Conservation (phyloP, 2,113 vertebrate genomes). For the Raja brachyura region DNA sequence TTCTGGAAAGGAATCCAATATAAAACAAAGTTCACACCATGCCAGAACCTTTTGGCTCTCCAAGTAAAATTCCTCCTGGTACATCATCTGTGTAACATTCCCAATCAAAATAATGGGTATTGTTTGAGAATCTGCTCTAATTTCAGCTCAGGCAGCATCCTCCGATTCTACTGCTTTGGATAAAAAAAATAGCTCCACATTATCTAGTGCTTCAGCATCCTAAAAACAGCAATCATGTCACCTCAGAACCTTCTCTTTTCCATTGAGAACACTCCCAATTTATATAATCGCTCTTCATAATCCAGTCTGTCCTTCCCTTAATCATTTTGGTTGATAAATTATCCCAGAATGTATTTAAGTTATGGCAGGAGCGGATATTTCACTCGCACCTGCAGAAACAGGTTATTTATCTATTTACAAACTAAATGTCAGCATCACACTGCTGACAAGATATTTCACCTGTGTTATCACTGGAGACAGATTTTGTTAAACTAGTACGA, state of each 20-base stretch:
- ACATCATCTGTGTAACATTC: too few species aligned
- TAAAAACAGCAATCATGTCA: neutral
- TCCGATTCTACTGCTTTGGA: neutral
- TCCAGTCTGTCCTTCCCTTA: neutral
- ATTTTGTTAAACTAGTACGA: constrained; percentile 8
- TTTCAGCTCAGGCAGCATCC: neutral
- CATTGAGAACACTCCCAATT: neutral
- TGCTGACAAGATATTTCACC: constrained; percentile 34
- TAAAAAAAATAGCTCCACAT: neutral
- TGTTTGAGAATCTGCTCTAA: neutral
- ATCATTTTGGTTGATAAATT: neutral
- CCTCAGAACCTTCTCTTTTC: neutral
- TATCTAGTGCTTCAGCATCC: neutral
- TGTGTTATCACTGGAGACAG: constrained; percentile 18
- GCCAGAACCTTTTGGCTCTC: too few species aligned
- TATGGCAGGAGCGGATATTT: neutral
- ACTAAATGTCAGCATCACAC: constrained; percentile 29
- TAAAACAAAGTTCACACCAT: too few species aligned
- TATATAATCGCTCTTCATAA: neutral
- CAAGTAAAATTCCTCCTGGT: too few species aligned
- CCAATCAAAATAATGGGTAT: too few species aligned
- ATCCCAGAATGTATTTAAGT: constrained; percentile 14
- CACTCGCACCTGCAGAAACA: neutral
- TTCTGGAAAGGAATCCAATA: too few species aligned
- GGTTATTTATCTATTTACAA: constrained; percentile 27